These are phyloP conservation scores for Sinocyclocheilus anshuiensis DNA, from an alignment of 2,113 vertebrate species.

Conservation along the genomic window DNA sequence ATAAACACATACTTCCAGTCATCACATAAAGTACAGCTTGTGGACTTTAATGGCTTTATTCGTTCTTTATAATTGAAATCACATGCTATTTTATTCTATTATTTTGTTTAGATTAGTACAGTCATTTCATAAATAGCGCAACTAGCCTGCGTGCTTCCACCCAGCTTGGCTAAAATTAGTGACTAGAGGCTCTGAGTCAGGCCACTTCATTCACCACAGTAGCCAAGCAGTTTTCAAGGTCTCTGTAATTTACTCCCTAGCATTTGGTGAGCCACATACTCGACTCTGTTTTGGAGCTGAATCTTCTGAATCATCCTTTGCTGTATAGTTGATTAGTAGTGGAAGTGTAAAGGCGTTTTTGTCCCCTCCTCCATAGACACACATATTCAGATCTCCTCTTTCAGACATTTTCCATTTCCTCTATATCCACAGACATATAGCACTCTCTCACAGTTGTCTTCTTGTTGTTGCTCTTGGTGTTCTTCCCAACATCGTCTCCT, in stretches of 20 bases:
- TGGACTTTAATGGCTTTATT: not conserved
- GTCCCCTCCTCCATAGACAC: not conserved
- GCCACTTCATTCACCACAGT: slow-evolving; percentile 79
- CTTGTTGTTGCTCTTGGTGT: not conserved
- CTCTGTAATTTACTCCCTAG: slow-evolving; percentile 68
- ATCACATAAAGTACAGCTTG: not conserved
- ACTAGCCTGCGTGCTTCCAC: slow-evolving; percentile 56
- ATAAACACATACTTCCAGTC: no score
- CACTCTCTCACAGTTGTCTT: not conserved
- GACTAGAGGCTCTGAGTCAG: slow-evolving; percentile 55
- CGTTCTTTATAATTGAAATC: not conserved
- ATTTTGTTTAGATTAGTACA: slow-evolving; percentile 43
- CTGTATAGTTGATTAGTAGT: not conserved
- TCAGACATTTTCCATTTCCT: slow-evolving; percentile 72
- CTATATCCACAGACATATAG: slow-evolving; percentile 56
- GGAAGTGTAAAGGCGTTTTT: slow-evolving; percentile 11
- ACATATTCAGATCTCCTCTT: slow-evolving; percentile 62
- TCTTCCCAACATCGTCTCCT: slow-evolving; percentile 12
- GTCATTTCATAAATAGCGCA: slow-evolving; percentile 62
- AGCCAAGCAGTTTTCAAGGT: slow-evolving; percentile 71
- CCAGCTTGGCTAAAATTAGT: slow-evolving; percentile 65
- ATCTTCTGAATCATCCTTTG: slow-evolving; percentile 5
- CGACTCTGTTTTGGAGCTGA: slow-evolving; percentile 25
- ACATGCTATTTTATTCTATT: not conserved
- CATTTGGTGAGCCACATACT: slow-evolving; percentile 70